These are phyloP conservation scores for Melanerpes formicivorus DNA, from an alignment of 2,113 vertebrate genomes.

Conservation along the genomic window DNA sequence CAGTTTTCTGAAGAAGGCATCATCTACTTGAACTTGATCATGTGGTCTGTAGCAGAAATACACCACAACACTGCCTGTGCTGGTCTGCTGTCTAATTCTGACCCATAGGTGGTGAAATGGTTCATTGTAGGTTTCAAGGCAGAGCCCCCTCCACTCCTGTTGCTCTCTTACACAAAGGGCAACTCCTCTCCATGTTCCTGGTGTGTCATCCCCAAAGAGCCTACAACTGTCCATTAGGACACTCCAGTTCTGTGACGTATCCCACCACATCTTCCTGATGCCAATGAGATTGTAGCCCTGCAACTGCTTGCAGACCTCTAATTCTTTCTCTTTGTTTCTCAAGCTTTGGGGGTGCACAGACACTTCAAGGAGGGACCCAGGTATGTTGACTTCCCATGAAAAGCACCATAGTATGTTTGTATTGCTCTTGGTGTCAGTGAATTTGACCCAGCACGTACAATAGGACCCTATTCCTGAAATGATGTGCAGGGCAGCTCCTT, in stretches of 20 bases:
- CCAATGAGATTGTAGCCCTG: neutral
- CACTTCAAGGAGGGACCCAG: neutral
- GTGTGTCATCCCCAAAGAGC: neutral
- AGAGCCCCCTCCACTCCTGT: neutral
- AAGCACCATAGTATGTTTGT: too few relatives aligned
- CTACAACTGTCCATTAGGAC: rapidly evolving
- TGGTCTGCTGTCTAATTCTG: neutral
- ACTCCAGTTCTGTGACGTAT: neutral
- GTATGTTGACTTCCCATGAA: neutral
- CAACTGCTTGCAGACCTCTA: neutral
- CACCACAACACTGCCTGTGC: neutral
- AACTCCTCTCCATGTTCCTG: neutral
- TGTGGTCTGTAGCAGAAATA: neutral
- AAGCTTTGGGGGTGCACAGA: neutral
- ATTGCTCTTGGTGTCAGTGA: neutral
- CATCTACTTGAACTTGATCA: neutral
- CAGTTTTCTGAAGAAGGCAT: neutral
- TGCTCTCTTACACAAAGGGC: neutral
- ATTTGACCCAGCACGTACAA: rapidly evolving
- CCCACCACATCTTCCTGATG: neutral
- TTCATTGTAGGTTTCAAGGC: neutral
- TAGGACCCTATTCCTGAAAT: neutral
- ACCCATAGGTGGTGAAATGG: neutral
- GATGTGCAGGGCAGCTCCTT: neutral
- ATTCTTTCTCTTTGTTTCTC: neutral